Percentiles rank a stretch among this genome's conserved stretches.
These are phyloP conservation scores for Oxytorus armatus DNA, from an alignment of 2,888 invertebrate species.

Conservation along the genomic window DNA sequence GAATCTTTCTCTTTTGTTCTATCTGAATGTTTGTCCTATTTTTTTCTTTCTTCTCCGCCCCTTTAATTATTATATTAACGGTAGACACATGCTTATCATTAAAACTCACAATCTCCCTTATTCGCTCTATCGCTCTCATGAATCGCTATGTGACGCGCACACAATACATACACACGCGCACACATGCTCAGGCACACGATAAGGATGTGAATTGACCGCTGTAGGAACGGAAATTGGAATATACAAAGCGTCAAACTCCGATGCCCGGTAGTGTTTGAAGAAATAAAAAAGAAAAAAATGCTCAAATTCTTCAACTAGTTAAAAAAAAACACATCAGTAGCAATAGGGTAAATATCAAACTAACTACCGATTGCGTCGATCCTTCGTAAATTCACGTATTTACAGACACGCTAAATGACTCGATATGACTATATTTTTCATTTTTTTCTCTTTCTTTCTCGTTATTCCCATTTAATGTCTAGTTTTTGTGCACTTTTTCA, in stretches of 20 bases:
- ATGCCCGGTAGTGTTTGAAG: constrained; percentile 30
- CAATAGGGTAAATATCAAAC: constrained; percentile 52
- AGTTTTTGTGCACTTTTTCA: constrained; percentile 60
- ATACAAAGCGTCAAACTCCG: constrained; percentile 62
- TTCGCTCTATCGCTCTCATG: too few relatives aligned
- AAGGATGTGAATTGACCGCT: constrained; percentile 66
- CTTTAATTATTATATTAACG: too few relatives aligned
- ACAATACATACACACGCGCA: constrained; percentile 47
- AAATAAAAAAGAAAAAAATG: constrained; percentile 37
- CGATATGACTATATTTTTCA: constrained; percentile 83
- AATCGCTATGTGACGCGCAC: too few relatives aligned
- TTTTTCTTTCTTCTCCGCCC: constrained; percentile 12
- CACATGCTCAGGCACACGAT: constrained; percentile 43
- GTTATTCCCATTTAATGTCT: constrained; percentile 69
- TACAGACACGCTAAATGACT: constrained; percentile 83
- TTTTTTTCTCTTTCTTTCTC: constrained; percentile 62
- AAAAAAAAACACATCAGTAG: constrained; percentile 28
- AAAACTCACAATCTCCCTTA: too few relatives aligned
- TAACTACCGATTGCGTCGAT: constrained; percentile 53
- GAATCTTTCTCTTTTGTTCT: too few relatives aligned
- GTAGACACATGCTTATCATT: too few relatives aligned
- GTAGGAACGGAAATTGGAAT: constrained; percentile 80
- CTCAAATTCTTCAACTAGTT: constrained; percentile 31
- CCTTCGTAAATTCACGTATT: constrained; percentile 71
- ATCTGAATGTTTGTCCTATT: neutral